Base-by-base conservation (phyloP, 1,140 invertebrate genomes). In the Thaumatotibia leucotreta region DNA sequence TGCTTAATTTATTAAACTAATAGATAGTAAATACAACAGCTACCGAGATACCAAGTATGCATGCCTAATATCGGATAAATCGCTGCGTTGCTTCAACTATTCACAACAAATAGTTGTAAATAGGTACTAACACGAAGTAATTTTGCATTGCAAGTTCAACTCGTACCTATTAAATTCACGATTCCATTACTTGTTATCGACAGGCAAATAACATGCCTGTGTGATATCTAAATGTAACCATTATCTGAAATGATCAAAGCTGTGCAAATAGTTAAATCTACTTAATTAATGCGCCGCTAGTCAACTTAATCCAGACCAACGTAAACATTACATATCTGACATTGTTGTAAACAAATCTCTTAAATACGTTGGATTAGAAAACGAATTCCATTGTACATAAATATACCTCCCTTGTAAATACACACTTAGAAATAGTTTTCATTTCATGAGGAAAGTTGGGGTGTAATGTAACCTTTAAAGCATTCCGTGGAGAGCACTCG, bases 251-350 rank as follows among this genome's bases (percentile, higher is more conserved):
- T 27, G 52, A 58, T 58, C 52, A 58, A 58, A 58, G 52, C 52
- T 29, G 24, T 58, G 3, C 24, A 58, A 58, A 58, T 24, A 27
- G 52, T 29, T 58, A 58, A 58, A 58, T 58, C 52, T 58, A 58
- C 11, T 29, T 58, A 58, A 58, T 58, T 58, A 58, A 27, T 58
- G n/a, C 20, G 14, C 35, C 14, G 10, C 14, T 17, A 6, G 39
- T 45, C 9, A 9, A 20, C 39, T 45, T 45, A 45, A 20, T 45
- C 39, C 39, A 17, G 35, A 20, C 14, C 17, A 45, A 45, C 14
- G 17, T 45, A 20, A 1, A 8, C 20, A 45, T 39, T n/a, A 14
- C 35, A 39, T 39, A 17, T 8, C 17, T 9, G 20, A 45, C 39
- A 20, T 45, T 45, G n/a, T n/a, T n/a, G 9, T 45, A 20, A 8